Evolutionary conservation across 2,113 vertebrate species (phyloP), one percentile per base, ranked within the genome.

Genomic region (Apodemus sylvaticus): DNA sequence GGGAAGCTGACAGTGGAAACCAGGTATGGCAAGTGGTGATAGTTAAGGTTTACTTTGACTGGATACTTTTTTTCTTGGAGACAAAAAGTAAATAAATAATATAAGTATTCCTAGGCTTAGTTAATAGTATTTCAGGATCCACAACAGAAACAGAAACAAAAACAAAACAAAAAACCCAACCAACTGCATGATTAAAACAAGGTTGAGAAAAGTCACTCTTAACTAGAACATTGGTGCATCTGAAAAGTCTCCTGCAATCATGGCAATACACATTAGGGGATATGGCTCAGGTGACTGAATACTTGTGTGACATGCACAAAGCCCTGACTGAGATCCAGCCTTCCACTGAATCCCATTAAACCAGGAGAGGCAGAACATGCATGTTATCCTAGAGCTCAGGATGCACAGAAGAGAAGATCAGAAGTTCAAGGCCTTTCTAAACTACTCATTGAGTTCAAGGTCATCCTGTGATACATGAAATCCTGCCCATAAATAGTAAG

Each of bases 41-140:
- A 48, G 11, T 19, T 70, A 36, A 62, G 24, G 1, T 60, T 94
- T 90, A 71, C 42, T 92, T 64, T 88, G 45, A 22, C 14, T 51
- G 79, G 42, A 5, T 87, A 55, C 31, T 39, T 64, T 64, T 64
- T 68, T 68, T 92, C 88, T 76, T 70, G 26, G 83, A 95, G 31
- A 85, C 81, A 94, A 91, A 92, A 77, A 42, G 45, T 77, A 71
- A 91, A 90, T 70, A 58, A 26, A 66, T 68, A 62, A 79, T 29
- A 29, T 5, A 48, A 83, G 9, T 85, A n/a, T 89, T 81, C 91
- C 53, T 71, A 64, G 55, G 45, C 10, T 90, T 86, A 76, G 36
- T 39, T 83, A 76, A 19, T 60, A 93, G 29, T 26, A 53, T n/a
- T 92, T 86, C 36, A 66, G 39, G 36, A 60, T 17, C 39, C 20